These are phyloP conservation scores for Siderastrea siderea DNA, from an alignment of 92 coral and sea anemone genomes.

Conservation along the genomic window DNA sequence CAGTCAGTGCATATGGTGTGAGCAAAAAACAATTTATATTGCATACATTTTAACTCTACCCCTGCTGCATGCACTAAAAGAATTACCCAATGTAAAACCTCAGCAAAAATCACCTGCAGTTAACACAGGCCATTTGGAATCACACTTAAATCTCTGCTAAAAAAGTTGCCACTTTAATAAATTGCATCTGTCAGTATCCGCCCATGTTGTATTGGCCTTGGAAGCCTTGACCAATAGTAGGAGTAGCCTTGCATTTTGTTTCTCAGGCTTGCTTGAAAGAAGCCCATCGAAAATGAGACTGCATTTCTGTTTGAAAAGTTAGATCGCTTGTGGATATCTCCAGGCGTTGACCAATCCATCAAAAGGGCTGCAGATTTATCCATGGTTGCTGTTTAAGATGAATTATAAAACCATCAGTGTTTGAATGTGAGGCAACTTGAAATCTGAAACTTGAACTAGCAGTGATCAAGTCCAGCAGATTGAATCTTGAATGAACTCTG, in stretches of 20 bases:
- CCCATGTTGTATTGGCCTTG: too few relatives aligned
- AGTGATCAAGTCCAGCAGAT: not conserved
- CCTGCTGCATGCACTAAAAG: too few relatives aligned
- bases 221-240: not conserved
- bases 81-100: too few relatives aligned
- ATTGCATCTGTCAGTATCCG: too few relatives aligned
- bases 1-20: too few relatives aligned
- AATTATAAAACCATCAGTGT: not conserved
- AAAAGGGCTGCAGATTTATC: not conserved
- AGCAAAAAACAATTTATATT: too few relatives aligned
- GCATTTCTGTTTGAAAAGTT: not conserved
- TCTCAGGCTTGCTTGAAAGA: not conserved
- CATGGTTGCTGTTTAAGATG: not conserved
- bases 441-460: not conserved
- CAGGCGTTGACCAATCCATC: not conserved
- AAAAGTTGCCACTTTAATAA: too few relatives aligned
- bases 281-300: not conserved
- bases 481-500: not conserved
- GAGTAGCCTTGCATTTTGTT: not conserved
- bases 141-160: too few relatives aligned
- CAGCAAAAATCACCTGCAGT: too few relatives aligned
- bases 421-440: not conserved
- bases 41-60: too few relatives aligned
- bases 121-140: too few relatives aligned
- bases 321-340: not conserved